phyloP scores from a whole-genome alignment of 2,113 vertebrate species.

The Ceyx cyanopectus region DNA sequence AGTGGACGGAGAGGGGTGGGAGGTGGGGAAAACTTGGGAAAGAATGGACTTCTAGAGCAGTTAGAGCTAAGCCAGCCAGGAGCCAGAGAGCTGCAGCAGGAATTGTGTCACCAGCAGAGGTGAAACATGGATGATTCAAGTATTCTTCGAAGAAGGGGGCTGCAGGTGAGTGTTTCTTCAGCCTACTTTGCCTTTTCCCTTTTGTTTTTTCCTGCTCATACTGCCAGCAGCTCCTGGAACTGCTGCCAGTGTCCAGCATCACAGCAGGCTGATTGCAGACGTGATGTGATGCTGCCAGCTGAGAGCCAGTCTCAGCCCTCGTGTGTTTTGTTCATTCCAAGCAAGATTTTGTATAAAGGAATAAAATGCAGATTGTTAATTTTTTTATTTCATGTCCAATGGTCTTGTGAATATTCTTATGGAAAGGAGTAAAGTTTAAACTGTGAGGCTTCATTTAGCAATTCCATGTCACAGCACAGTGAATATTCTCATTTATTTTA shows the following conservation, averaged over 20 bases:
- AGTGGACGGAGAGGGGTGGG: not conserved
- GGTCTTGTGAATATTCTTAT: not conserved
- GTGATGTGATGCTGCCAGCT: not conserved
- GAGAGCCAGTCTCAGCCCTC: no score
- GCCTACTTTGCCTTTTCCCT: not conserved
- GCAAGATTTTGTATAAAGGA: not conserved
- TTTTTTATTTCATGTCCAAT: not conserved
- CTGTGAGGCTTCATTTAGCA: not conserved
- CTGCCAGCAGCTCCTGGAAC: not conserved
- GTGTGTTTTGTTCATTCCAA: not conserved
- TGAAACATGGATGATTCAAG: conserved; percentile 83
- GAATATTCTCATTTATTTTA: not conserved
- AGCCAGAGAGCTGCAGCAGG: conserved; percentile 30
- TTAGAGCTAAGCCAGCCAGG: conserved; percentile 38
- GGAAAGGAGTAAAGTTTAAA: not conserved
- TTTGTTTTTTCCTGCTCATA: not conserved
- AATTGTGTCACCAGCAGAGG: conserved; percentile 47
- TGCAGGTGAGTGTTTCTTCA: conserved; percentile 81
- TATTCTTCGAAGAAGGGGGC: conserved; percentile 81
- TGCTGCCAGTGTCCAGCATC: not conserved
- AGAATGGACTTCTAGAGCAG: conserved; percentile 61
- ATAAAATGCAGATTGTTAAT: not conserved
- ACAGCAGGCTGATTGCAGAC: not conserved
- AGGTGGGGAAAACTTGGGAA: conserved; percentile 55
- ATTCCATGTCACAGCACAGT: not conserved